These are phyloP conservation scores for Epicauta chinensis DNA, from an alignment of 1,140 invertebrate genomes.

Conservation along the genomic window DNA sequence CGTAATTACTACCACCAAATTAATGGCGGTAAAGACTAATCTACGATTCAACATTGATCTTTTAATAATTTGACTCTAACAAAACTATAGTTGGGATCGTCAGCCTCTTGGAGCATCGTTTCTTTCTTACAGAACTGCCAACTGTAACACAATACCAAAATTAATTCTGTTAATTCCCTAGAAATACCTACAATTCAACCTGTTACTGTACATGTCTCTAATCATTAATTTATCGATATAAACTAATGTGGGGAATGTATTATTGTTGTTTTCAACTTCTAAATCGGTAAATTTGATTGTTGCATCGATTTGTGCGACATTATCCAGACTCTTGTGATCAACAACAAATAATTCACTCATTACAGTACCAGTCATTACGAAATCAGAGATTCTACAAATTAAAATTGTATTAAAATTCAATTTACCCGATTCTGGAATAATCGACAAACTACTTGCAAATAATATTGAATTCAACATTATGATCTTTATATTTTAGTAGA, in stretches of 20 bases:
- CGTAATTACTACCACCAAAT: no score
- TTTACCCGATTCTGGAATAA: constrained; percentile 1
- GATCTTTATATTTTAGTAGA: constrained; percentile 30
- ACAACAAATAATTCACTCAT: constrained; percentile 33
- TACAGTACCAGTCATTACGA: constrained; percentile 26
- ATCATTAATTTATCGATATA: constrained; percentile 33
- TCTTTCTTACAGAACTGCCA: constrained; percentile 31
- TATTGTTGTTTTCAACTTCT: constrained; percentile 24
- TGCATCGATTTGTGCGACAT: constrained; percentile 23
- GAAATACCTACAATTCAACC: constrained; percentile 26
- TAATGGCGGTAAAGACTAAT: no score
- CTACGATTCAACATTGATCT: not conserved
- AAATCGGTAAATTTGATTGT: constrained; percentile 28
- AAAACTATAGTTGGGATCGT: not conserved
- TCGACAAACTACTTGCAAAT: constrained; percentile 34
- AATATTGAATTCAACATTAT: constrained; percentile 30
- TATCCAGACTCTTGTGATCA: constrained; percentile 21
- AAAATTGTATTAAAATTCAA: not conserved
- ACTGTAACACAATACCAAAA: constrained; percentile 16
- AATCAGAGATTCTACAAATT: constrained; percentile 26
- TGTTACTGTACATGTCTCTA: constrained; percentile 37
- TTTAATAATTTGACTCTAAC: not conserved
- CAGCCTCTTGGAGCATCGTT: constrained; percentile 20
- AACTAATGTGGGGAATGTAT: constrained; percentile 13
- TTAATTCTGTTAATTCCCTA: no score